Conservation (phyloP, 2,797 vertebrate genomes). For the Atherinosoma microstoma region DNA sequence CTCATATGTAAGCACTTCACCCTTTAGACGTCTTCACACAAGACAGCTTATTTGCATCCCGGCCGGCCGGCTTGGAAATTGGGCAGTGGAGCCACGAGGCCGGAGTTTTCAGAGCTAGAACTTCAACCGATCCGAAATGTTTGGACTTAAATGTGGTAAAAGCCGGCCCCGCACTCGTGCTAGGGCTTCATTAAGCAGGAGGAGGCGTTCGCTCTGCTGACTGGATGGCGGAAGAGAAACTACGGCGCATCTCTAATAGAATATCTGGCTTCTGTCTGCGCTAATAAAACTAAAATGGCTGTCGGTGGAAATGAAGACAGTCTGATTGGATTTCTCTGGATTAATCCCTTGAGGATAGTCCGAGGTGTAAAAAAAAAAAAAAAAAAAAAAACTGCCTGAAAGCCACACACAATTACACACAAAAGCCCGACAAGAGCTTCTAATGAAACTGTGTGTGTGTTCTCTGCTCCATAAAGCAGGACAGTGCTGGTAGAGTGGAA, state of each 20-base stretch:
- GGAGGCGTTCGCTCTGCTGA: not conserved
- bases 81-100: not conserved
- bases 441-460: slow-evolving; percentile 69
- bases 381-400: slow-evolving; percentile 42
- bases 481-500: slow-evolving; percentile 60
- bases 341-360: slow-evolving; percentile 73
- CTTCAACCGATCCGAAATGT: not conserved
- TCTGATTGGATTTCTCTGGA: slow-evolving; percentile 78
- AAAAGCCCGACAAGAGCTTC: slow-evolving; percentile 50
- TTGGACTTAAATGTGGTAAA: not conserved
- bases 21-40: not conserved
- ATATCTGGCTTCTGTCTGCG: slow-evolving; percentile 67
- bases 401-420: slow-evolving; percentile 34
- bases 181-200: slow-evolving; percentile 22
- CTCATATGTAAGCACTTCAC: not conserved
- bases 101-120: not conserved
- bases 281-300: slow-evolving; percentile 79
- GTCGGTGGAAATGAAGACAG: slow-evolving; percentile 79
- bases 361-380: slow-evolving; percentile 17
- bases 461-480: slow-evolving; percentile 76
- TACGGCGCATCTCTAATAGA: slow-evolving; percentile 62
- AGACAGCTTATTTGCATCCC: not conserved
- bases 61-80: not conserved
- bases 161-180: not conserved
- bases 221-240: slow-evolving; percentile 36